Evolutionary conservation across 2,888 invertebrate species (phyloP).

Genomic region (Lycocerus yunnanus): DNA sequence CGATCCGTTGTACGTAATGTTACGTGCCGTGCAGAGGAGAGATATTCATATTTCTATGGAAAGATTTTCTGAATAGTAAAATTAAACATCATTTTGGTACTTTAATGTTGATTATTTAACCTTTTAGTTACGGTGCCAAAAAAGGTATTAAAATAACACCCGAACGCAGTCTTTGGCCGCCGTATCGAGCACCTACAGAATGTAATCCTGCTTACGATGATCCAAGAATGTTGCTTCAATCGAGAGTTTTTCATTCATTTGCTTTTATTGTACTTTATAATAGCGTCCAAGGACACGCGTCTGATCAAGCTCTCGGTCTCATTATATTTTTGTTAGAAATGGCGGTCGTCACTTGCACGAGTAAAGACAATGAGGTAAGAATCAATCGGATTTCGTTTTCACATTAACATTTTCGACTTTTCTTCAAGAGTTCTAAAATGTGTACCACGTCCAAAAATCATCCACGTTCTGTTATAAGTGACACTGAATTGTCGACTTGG

Average conservation of each 20-base stretch:
- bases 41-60: conserved; percentile 96
- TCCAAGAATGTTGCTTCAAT: conserved; percentile 66
- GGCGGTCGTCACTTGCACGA: conserved; percentile 64
- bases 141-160: conserved; percentile 44
- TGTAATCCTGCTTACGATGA: conserved; percentile 70
- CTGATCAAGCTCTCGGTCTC: conserved; percentile 88
- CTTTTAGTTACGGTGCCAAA: neutral
- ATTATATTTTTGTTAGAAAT: conserved; percentile 86
- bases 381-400: neutral
- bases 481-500: conserved; percentile 66
- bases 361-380: conserved; percentile 53
- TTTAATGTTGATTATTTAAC: neutral
- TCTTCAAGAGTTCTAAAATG: conserved; percentile 54
- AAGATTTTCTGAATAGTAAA: conserved; percentile 86
- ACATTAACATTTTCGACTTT: neutral
- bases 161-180: conserved; percentile 70
- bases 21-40: conserved; percentile 87
- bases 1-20: conserved; percentile 90
- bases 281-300: conserved; percentile 76
- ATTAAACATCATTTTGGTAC: conserved; percentile 36
- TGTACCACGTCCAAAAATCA: conserved; percentile 51
- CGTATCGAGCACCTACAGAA: conserved; percentile 73
- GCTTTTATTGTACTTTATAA: conserved; percentile 84
- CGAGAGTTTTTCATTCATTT: conserved; percentile 70
- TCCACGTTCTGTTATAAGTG: conserved; percentile 55